Evolutionary conservation across 2,888 invertebrate species (phyloP), one percentile per base, ranked within the genome.

Genomic region (Hydraecia micacea): DNA sequence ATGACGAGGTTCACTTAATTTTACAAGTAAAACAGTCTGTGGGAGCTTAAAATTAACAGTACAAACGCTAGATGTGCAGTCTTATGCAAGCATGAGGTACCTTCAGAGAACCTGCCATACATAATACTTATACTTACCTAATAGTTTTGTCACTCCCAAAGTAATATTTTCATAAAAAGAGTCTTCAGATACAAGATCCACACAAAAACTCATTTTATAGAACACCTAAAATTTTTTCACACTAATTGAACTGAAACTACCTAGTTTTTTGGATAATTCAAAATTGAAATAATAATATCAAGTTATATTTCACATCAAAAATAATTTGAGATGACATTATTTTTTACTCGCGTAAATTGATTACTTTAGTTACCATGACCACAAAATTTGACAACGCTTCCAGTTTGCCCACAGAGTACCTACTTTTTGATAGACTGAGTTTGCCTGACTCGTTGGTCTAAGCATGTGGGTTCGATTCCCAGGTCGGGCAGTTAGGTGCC

Each of bases 91-190:
- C n/a, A 46, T 75, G 21, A 6, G 25, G 9, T 28, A 46, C n/a
- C 25, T 39, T 58, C 18, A 60, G 36, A 9, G 36, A 52, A 52
- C 32, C 11, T 52, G 28, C n/a, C 18, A 63, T 55, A 82, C 83
- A 62, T 58, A 58, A 55, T 25, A 55, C 25, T 25, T 25, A 21
- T 25, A 21, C 55, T n/a, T 66, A 97, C 97, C 97, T 86, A 98
- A 94, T 80, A 97, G 92, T 94, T 97, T 97, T 1, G 97, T 97
- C 52, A 98, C 96, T 63, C 98, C 98, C 84, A 98, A 93, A 52
- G 98, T 97, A 72, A 98, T 96, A 93, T 98, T 98, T 94, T 98
- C 98, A 94, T 98, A 98, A 92, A 98, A 98, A 5, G 98, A 97
- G 91, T 98, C 98, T 93, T 98, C 98, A 39, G 98, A 98, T 60